Conservation (phyloP, 2,888 invertebrate genomes). For the Drosophila tanythrix region DNA sequence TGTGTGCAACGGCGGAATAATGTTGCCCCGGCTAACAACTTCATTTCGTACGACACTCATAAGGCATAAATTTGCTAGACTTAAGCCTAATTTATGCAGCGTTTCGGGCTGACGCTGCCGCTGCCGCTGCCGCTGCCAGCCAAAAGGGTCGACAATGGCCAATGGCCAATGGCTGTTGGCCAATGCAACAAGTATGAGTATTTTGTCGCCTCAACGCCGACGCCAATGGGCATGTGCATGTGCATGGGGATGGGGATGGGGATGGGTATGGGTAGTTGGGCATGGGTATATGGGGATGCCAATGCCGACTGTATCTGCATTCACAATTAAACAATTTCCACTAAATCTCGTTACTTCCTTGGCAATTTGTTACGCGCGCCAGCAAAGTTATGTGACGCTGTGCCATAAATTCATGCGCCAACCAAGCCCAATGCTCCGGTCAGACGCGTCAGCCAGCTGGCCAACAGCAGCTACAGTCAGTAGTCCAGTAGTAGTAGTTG, state of each 20-base stretch:
- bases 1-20: conserved; percentile 63
- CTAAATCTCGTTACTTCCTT: conserved; percentile 84
- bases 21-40: conserved; percentile 84
- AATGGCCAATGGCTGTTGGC: conserved; percentile 4
- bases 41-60: conserved; percentile 83
- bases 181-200: conserved; percentile 72
- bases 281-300: conserved; percentile 17
- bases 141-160: conserved; percentile 68
- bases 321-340: conserved; percentile 84
- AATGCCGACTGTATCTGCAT: conserved; percentile 76
- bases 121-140: conserved; percentile 9
- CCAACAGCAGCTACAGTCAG: conserved; percentile 26
- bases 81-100: conserved; percentile 83
- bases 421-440: conserved; percentile 52
- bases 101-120: conserved; percentile 42
- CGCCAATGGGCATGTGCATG: not conserved
- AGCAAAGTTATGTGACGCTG: conserved; percentile 84
- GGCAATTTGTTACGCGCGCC: conserved; percentile 84
- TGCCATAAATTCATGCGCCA: conserved; percentile 82
- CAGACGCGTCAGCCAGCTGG: conserved; percentile 29
- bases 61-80: conserved; percentile 84
- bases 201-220: conserved; percentile 60
- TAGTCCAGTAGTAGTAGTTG: conserved; percentile 26
- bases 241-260: conserved; percentile 3
- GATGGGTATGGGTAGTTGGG: not conserved